Base-by-base conservation (phyloP, 2,888 invertebrate species). In the Rhingia rostrata region DNA sequence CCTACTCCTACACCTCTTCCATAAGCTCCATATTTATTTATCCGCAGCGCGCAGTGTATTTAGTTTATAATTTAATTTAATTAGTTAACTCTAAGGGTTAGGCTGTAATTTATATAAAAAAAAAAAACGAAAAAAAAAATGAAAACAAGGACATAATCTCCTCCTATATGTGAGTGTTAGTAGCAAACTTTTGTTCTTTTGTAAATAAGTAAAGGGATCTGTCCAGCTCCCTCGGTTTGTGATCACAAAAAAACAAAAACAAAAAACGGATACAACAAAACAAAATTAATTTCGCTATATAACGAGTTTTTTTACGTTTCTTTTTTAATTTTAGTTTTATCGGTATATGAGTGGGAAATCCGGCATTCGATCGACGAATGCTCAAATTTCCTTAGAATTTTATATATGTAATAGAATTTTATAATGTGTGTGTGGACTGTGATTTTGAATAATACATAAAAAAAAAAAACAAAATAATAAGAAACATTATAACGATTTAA, bases 11-110 rank as follows among this genome's bases (percentile, higher is more conserved):
- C 22, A 2, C 22, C 22, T 22, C 60, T 64, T 74, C 12, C 80
- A 84, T 84, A 80, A 80, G 80, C 80, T 84, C 80, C 74, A 84
- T 84, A 84, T 84, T 84, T 84, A 84, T 84, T 84, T 84, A 80
- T 84, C 80, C 84, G 84, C 84, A 84, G 70, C 56, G 70, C 56
- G 84, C 84, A 80, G 80, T 80, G 84, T 84, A 66, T 56, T 69
- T 84, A 84, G 80, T 70, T 74, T 75, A 30, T 84, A 80, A 70
- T 69, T 80, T 84, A 84, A 84, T 80, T 84, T 84, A 84, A 84
- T 61, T 80, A 69, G 63, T 70, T 84, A 58, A 74, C 53, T 75
- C 35, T 84, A 84, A 84, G 84, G 84, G 79, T 84, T 84, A 84
- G 84, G 84, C 70, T 70, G 84, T 80, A 84, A 84, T 80, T 80